These are phyloP conservation scores for Neolamprologus longior DNA, from an alignment of 2,113 vertebrate species.

Conservation along the genomic window DNA sequence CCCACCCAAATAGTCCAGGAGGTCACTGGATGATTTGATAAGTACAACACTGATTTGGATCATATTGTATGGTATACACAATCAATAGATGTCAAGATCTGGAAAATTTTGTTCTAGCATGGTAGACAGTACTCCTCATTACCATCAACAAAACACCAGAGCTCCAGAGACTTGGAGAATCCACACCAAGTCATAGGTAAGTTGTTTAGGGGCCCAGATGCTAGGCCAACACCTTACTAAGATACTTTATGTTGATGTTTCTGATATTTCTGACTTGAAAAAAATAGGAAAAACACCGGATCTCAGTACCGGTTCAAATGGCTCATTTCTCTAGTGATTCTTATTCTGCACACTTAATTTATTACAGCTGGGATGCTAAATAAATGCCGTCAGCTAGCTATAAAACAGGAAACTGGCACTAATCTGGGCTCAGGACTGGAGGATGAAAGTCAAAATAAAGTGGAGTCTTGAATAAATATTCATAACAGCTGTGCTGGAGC, in stretches of 20 bases:
- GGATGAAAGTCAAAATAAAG: background rate
- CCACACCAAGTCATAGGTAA: background rate
- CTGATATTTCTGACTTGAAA: background rate
- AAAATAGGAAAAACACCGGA: background rate
- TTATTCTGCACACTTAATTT: background rate
- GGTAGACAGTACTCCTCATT: background rate
- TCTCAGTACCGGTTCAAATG: background rate
- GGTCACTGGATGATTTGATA: background rate
- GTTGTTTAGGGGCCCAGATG: background rate
- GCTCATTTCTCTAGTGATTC: background rate
- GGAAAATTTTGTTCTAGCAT: background rate
- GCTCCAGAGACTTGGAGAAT: background rate
- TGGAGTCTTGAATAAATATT: background rate
- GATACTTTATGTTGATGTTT: background rate
- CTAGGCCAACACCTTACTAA: background rate
- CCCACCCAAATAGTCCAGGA: background rate
- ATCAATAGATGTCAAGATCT: background rate
- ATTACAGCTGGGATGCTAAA: background rate
- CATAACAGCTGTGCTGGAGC: background rate
- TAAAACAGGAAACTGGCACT: background rate
- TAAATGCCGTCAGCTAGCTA: background rate
- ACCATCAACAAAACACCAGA: background rate
- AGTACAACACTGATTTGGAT: background rate
- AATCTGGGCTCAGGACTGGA: background rate
- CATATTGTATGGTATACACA: background rate